phyloP scores from a whole-genome alignment of 1,140 invertebrate genomes.

The Ericerus pela region DNA sequence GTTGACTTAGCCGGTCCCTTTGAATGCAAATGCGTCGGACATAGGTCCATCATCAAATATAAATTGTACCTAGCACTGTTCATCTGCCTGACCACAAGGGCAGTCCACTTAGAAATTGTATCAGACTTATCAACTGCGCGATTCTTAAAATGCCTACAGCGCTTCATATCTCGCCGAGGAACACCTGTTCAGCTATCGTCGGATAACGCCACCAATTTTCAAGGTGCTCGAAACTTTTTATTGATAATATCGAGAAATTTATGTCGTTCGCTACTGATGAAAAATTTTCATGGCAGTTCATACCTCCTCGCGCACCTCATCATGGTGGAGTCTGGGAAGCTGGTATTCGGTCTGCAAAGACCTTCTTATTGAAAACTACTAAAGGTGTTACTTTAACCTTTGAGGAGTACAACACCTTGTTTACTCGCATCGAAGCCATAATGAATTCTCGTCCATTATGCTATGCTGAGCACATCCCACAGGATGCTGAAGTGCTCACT shows the following conservation, averaged over 20 bases:
- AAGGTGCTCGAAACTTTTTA: too few species aligned
- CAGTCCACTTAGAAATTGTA: conserved; percentile 32
- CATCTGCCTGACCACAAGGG: conserved; percentile 32
- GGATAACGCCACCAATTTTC: conserved; percentile 26
- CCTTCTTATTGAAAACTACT: conserved; percentile 19
- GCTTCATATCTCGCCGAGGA: conserved; percentile 31
- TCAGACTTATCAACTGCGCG: conserved; percentile 28
- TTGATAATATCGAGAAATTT: not conserved
- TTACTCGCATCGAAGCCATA: conserved; percentile 24
- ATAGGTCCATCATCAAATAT: conserved; percentile 18
- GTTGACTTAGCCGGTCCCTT: conserved; percentile 33
- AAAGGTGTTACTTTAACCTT: conserved; percentile 20
- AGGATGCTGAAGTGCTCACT: conserved; percentile 24
- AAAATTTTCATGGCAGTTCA: not conserved
- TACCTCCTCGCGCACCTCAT: not conserved
- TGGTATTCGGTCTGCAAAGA: conserved; percentile 20
- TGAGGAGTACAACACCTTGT: conserved; percentile 27
- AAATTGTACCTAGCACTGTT: conserved; percentile 34
- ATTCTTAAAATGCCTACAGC: conserved; percentile 29
- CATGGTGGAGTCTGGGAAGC: conserved; percentile 24
- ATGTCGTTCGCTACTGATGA: not conserved
- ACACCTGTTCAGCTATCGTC: conserved; percentile 24
- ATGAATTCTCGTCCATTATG: conserved; percentile 25
- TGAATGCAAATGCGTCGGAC: too few species aligned
- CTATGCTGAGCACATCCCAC: too few species aligned